Conservation (phyloP, 64 coral and sea anemone genomes). For the Anthopleura sola region DNA sequence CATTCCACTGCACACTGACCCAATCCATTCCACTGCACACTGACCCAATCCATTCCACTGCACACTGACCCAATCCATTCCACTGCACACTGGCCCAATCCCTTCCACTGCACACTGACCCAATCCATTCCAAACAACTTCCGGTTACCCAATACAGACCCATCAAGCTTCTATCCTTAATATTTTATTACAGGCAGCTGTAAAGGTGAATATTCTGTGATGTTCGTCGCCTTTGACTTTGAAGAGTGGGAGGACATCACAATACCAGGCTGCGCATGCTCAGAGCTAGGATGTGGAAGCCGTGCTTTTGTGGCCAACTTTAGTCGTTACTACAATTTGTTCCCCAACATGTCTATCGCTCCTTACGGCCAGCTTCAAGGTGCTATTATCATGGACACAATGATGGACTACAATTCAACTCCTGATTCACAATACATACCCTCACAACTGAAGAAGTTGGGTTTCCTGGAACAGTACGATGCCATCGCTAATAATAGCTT, state of each 20-base stretch:
- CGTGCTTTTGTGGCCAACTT: slow-evolving; percentile 7
- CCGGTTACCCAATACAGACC: too few species aligned
- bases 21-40: too few species aligned
- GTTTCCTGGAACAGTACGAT: not conserved
- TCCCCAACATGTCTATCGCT: not conserved
- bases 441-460: not conserved
- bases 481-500: not conserved
- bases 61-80: too few species aligned
- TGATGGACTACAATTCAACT: slow-evolving; percentile 66
- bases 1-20: too few species aligned
- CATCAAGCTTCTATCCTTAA: too few species aligned
- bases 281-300: not conserved
- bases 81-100: too few species aligned
- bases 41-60: too few species aligned
- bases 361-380: slow-evolving; percentile 54
- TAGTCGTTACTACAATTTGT: not conserved
- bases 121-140: too few species aligned
- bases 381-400: slow-evolving; percentile 74
- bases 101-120: too few species aligned
- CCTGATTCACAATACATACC: slow-evolving; percentile 43
- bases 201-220: slow-evolving; percentile 37
- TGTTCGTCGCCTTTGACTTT: slow-evolving; percentile 73
- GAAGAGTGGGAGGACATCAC: slow-evolving; percentile 59
- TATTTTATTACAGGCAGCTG: not conserved
- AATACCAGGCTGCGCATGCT: slow-evolving; percentile 16